Percentiles rank a stretch among this genome's conserved stretches.
Evolutionary conservation across 1,140 invertebrate species (phyloP).

Genomic region (Halesus radiatus): DNA sequence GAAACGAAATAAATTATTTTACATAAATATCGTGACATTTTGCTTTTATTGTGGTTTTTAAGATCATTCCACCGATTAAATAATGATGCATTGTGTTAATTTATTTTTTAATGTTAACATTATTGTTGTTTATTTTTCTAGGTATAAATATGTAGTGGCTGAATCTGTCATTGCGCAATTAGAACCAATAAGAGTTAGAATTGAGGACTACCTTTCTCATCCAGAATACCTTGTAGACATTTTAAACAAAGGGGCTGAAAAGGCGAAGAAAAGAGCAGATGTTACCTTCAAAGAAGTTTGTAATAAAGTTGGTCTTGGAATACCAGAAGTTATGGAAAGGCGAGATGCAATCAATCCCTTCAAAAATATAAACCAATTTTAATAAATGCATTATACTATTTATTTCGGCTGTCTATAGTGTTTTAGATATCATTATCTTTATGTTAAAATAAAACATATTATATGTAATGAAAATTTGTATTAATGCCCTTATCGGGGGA

Average conservation of each 20-base stretch:
- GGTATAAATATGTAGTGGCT: constrained; percentile 84
- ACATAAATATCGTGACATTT: too few species aligned
- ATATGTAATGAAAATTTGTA: too few species aligned
- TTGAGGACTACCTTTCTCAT: constrained; percentile 73
- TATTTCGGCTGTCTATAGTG: background rate
- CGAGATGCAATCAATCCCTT: background rate
- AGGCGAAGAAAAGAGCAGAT: constrained; percentile 78
- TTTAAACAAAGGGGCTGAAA: constrained; percentile 78
- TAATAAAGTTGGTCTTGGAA: constrained; percentile 73
- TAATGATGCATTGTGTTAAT: background rate
- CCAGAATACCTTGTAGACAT: constrained; percentile 77
- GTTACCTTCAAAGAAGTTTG: constrained; percentile 80
- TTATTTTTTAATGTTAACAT: constrained; percentile 25
- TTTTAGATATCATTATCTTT: background rate
- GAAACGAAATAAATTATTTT: too few species aligned
- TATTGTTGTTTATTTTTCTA: constrained; percentile 59
- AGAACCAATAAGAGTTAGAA: constrained; percentile 78
- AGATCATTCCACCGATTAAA: too few species aligned
- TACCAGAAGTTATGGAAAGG: constrained; percentile 42
- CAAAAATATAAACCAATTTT: constrained; percentile 2
- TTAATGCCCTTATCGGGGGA: too few species aligned
- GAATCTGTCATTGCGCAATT: constrained; percentile 82
- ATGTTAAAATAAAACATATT: too few species aligned
- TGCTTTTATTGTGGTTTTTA: too few species aligned
- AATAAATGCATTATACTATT: background rate